Percentiles rank a stretch among this genome's conserved stretches.
Evolutionary conservation across 1,140 invertebrate species (phyloP).

Genomic region (Cydia fagiglandana): DNA sequence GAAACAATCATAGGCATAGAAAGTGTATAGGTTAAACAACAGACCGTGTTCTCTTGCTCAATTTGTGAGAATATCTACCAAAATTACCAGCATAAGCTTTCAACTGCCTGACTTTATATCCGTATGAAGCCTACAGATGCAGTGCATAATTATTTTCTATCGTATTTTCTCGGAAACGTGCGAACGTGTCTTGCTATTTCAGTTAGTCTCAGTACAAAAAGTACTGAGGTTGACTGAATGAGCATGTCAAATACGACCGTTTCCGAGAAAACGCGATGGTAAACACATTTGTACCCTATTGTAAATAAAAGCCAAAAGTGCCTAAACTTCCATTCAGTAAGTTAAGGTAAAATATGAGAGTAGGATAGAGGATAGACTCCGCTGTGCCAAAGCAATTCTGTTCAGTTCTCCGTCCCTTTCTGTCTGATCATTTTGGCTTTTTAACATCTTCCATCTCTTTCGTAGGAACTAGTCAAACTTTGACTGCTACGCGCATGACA

Average conservation of each 20-base stretch:
- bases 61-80: too few species aligned
- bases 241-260: too few species aligned
- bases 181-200: too few species aligned
- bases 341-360: slow-evolving; percentile 18
- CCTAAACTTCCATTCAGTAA: slow-evolving; percentile 38
- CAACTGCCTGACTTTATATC: not conserved
- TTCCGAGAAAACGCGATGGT: too few species aligned
- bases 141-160: too few species aligned
- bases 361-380: slow-evolving; percentile 14
- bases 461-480: slow-evolving; percentile 34
- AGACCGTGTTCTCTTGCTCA: not conserved
- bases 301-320: slow-evolving; percentile 45
- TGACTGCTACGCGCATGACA: slow-evolving; percentile 41
- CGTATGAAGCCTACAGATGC: slow-evolving; percentile 12
- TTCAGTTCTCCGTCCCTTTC: slow-evolving; percentile 18
- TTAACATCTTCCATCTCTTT: slow-evolving; percentile 14
- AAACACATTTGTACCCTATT: not conserved
- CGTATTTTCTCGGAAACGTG: too few species aligned
- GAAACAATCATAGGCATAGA: not conserved
- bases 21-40: slow-evolving; percentile 13
- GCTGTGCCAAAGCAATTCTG: slow-evolving; percentile 37
- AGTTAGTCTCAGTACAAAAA: too few species aligned
- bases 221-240: too few species aligned
- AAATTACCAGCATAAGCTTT: not conserved
- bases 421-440: slow-evolving; percentile 22